Evolutionary conservation across 2,888 invertebrate species (phyloP), one percentile per base, ranked within the genome.

Genomic region (Lydus trimaculatus): DNA sequence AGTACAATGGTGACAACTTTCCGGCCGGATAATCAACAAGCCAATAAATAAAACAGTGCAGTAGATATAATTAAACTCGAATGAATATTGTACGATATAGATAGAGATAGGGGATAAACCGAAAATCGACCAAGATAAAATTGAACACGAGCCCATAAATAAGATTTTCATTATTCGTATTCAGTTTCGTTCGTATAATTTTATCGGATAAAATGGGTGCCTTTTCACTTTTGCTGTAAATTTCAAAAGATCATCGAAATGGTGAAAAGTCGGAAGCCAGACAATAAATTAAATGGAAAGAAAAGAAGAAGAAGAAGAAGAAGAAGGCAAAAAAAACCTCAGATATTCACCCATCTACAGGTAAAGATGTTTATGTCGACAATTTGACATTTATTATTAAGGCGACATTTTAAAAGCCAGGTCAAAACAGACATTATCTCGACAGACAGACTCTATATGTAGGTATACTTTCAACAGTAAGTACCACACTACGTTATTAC

Each of bases 31-130:
- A 61, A 43, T 39, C 31, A 36, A 61, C 8, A n/a, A 17, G 31
- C 36, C 17, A 61, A 61, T 61, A 61, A 61, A 61, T 61, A 61
- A 61, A 39, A 61, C 61, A 61, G 23, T 25, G 28, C 61, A 39
- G 39, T 61, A 61, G 61, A 61, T 39, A 25, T 28, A 56, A 56
- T 56, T 56, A 56, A 56, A 56, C 7, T 25, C 28, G 56, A 56
- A 56, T 56, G 13, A 15, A 56, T 56, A 28, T 28, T 56, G 13
- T n/a, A 56, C 13, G 13, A 36, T 5, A 25, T 13, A 56, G 56
- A 56, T 23, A 56, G 6, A 25, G 56, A 56, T 20, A 23, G 23
- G 39, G 39, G 17, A 15, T 13, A 36, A 28, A 61, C 36, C 33
- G 23, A 39, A 9, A 61, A 17, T 43, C 39, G 25, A 23, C 17